Base-by-base conservation (phyloP, 2,113 vertebrate genomes). In the Shinisaurus crocodilurus region DNA sequence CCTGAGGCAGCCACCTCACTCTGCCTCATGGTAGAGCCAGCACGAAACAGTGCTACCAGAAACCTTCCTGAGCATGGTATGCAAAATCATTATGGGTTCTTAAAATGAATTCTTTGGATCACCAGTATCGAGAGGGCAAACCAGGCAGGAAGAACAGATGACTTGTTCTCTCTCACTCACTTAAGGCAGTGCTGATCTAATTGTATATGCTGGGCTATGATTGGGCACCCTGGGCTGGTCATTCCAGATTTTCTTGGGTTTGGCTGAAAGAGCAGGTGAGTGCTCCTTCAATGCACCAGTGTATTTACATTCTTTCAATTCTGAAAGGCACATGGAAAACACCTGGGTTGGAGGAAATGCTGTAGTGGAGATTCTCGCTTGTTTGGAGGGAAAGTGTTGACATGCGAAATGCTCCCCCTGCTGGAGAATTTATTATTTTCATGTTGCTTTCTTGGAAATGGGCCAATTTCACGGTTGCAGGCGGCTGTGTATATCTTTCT, bases 391-490 rank as follows among this genome's bases (percentile, higher is more conserved):
- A 54, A 67, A 40, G 7, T 12, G 27, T 54, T 40, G 57, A 16
- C 16, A 82, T 77, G 72, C 34, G 25, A 85, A 77, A 69, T 79
- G 25, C 40, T 85, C 88, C 88, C 80, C 43, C 88, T 90, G 74
- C 89, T 90, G 89, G 82, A 79, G 23, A 57, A 67, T 69, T 27
- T n/a, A 6, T 65, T 15, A 65, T 43, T 10, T 74, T 75, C 32
- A 65, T 70, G 43, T 57, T n/a, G 18, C 32, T 88, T 83, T 63
- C 20, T 84, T 32, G 1, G 9, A 89, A 75, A 75, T 57, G 9
- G 34, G 20, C 40, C 5, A n/a, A n/a, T n/a, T n/a, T n/a, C n/a
- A 13, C 25, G 45, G 5, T 81, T 50, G 32, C 84, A 65, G 86
- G 7, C 7, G 54, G 7, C 40, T 54, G 54, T 82, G 67, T 72